A percentile compares a stretch with the other conserved stretches of the same genome.
Evolutionary conservation across 2,888 invertebrate species (phyloP).

Genomic region (Phytoseiulus persimilis): DNA sequence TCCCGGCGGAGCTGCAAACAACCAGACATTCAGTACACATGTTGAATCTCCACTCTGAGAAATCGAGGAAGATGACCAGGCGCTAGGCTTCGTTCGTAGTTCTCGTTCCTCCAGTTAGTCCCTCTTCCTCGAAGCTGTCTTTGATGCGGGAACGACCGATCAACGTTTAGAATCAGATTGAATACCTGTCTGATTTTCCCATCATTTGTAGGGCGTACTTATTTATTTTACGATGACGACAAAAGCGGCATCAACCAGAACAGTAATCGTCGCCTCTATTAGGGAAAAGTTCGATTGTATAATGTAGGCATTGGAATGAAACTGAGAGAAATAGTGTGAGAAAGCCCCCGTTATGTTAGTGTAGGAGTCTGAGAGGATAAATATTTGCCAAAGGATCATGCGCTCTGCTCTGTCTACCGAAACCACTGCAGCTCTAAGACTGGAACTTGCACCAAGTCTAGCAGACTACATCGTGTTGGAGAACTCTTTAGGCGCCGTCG

Average conservation of each 20-base stretch:
- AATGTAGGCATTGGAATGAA: neutral
- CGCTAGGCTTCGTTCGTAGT: neutral
- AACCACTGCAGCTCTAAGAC: neutral
- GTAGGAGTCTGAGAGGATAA: neutral
- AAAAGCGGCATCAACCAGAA: neutral
- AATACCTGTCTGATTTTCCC: neutral
- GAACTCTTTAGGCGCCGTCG: neutral
- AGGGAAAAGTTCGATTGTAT: neutral
- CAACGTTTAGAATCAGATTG: neutral
- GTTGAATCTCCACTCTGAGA: neutral
- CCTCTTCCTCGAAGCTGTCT: neutral
- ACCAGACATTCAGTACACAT: neutral
- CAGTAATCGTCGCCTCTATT: neutral
- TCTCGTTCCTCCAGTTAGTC: neutral
- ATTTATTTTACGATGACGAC: neutral
- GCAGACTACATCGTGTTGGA: neutral
- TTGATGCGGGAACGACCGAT: neutral
- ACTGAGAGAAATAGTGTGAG: neutral
- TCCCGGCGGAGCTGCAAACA: neutral
- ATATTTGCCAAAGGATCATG: slow-evolving; percentile 5
- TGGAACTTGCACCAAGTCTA: neutral
- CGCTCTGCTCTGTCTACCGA: neutral
- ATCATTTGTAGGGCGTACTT: neutral
- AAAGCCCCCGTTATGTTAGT: neutral
- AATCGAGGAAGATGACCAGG: neutral